Evolutionary conservation across 2,113 vertebrate species (phyloP), one percentile per base, ranked within the genome.

Genomic region (Helogale parvula): DNA sequence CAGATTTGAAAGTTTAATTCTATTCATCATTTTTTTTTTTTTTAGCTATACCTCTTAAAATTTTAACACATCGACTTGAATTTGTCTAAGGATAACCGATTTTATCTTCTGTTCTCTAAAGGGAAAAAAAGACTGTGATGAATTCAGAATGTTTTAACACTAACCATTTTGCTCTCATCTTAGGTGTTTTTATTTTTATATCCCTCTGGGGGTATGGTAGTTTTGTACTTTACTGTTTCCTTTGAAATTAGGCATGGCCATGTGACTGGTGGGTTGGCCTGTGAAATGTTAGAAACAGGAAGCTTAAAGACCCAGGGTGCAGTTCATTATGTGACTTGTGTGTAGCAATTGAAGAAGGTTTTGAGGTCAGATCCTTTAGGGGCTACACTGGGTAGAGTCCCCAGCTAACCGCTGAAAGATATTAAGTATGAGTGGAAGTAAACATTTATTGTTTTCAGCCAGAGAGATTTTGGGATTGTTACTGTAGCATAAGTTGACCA

Each of bases 41-140:
- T 92, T 93, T 38, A 83, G 19, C 45, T 84, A 8, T 91, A 88
- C 71, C 41, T 45, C 23, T 92, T 94, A 68, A 88, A 85, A 86
- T 84, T 90, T 72, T 90, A 69, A 74, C 45, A 69, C 74, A 21
- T 33, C 27, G 21, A 95, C n/a, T 80, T 50, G n/a, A 66, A 41
- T 89, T 87, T 87, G 71, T 35, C 25, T 88, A 50, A 72, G 66
- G 7, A 79, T 96, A 68, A 81, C 54, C 3, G 57, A 17, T 54
- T 83, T 63, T 63, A 14, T 90, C 76, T 88, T 77, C 13, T 83
- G 33, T 90, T 87, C 81, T 79, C 68, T 71, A 45, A 74, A 74
- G 45, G 45, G 3, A 65, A 57, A 47, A 68, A 88, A 80, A 31
- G 23, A 27, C 31, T 0, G 3, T 65, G 21, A 83, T 45, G 66